Evolutionary conservation across 2,113 vertebrate species (phyloP).

Genomic region (Eudyptes chrysolophus): DNA sequence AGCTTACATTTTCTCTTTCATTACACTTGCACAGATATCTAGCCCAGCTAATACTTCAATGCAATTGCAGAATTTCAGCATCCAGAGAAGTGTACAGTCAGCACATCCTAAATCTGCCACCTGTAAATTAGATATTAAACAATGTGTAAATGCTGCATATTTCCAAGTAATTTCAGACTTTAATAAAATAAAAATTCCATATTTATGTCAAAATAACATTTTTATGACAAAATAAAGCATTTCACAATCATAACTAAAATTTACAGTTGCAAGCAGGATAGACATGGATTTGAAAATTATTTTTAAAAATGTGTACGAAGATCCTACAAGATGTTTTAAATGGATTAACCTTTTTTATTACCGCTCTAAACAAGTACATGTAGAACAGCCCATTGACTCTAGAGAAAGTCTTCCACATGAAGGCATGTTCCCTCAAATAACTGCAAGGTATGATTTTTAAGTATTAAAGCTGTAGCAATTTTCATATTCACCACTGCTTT

Average conservation of each 20-base stretch:
- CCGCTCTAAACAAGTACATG: background rate
- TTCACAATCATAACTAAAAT: background rate
- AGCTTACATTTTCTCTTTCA: conserved; percentile 81
- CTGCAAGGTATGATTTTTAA: background rate
- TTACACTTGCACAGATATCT: conserved; percentile 75
- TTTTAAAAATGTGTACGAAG: background rate
- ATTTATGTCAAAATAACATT: background rate
- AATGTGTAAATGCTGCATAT: background rate
- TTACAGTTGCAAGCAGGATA: background rate
- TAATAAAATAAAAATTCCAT: background rate
- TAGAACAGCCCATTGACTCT: background rate
- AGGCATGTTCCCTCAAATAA: background rate
- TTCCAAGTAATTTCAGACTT: background rate
- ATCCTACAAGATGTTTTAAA: background rate
- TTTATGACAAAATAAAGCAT: background rate
- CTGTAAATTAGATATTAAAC: conserved; percentile 68
- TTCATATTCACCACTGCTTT: background rate
- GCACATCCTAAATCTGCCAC: conserved; percentile 92
- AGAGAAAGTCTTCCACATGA: background rate
- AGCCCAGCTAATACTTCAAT: conserved; percentile 87
- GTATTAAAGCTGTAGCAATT: background rate
- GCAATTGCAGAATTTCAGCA: conserved; percentile 82
- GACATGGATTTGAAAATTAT: background rate
- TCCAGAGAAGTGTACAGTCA: conserved; percentile 82
- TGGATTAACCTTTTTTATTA: background rate